phyloP scores from a whole-genome alignment of 2,888 invertebrate genomes.

The Aphidoletes aphidimyza region DNA sequence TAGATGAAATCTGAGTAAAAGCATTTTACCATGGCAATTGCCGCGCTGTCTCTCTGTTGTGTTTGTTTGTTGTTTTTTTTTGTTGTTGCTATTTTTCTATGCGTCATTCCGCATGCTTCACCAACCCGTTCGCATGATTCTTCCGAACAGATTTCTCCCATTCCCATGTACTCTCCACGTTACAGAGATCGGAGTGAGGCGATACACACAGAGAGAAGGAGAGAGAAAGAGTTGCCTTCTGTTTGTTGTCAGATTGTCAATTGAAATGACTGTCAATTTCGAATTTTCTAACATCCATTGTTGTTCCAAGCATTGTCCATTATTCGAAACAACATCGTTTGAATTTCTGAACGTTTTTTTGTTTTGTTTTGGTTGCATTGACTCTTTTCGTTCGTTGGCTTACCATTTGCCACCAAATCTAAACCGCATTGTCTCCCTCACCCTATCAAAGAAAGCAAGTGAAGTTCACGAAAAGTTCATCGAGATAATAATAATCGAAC shows the following conservation, averaged over 20 bases:
- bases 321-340: neutral
- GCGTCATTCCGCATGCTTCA: too few species aligned
- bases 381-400: neutral
- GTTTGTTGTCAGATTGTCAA: slow-evolving; percentile 43
- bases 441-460: too few species aligned
- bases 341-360: neutral
- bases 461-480: slow-evolving; percentile 44
- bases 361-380: neutral
- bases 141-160: too few species aligned
- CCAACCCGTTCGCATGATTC: neutral
- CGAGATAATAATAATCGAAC: slow-evolving; percentile 31
- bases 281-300: neutral
- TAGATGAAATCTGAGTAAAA: slow-evolving; percentile 39
- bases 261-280: slow-evolving; percentile 20
- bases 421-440: neutral
- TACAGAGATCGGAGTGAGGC: too few species aligned
- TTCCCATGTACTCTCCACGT: too few species aligned
- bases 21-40: neutral
- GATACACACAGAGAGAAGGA: too few species aligned
- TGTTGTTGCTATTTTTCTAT: too few species aligned
- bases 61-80: too few species aligned
- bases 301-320: neutral
- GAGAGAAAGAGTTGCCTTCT: neutral
- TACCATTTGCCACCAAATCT: neutral
- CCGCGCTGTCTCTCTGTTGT: neutral